Conservation (phyloP, 2,113 vertebrate species). For the Corythoichthys intestinalis region DNA sequence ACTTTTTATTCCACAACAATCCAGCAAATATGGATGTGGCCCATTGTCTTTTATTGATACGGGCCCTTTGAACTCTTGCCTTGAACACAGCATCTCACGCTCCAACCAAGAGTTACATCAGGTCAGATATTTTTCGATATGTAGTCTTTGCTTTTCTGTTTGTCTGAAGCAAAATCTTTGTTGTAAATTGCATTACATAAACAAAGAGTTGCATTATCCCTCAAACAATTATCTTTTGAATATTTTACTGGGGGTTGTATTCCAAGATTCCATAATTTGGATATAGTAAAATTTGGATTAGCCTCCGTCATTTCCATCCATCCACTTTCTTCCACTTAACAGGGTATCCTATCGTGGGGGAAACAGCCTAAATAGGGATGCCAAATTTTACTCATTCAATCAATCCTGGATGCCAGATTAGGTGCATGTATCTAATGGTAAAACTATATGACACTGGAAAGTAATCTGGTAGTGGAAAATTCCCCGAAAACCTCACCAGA, state of each 20-base stretch:
- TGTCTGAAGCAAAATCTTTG: conserved; percentile 19
- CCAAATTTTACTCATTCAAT: background rate
- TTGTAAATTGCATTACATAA: conserved; percentile 24
- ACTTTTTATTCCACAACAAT: conserved; percentile 52
- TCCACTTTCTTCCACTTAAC: background rate
- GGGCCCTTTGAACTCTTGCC: conserved; percentile 65
- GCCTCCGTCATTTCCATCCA: conserved; percentile 25
- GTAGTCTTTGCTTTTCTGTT: conserved; percentile 37
- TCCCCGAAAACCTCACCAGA: no score
- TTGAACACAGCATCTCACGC: conserved; percentile 48
- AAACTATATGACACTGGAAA: background rate
- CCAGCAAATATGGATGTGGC: conserved; percentile 48
- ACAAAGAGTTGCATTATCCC: conserved; percentile 31
- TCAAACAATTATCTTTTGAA: conserved; percentile 39
- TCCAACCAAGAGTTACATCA: conserved; percentile 44
- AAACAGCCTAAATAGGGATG: background rate
- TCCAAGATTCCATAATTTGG: conserved; percentile 33
- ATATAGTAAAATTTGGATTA: conserved; percentile 43
- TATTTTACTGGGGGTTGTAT: conserved; percentile 39
- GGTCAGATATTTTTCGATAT: conserved; percentile 33
- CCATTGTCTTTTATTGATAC: conserved; percentile 74
- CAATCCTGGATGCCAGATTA: no score
- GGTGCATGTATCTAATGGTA: no score
- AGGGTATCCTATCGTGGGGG: no score
- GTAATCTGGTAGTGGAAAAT: no score